Conservation (phyloP, 1,140 invertebrate species). For the Pogonognathellus flavescens region DNA sequence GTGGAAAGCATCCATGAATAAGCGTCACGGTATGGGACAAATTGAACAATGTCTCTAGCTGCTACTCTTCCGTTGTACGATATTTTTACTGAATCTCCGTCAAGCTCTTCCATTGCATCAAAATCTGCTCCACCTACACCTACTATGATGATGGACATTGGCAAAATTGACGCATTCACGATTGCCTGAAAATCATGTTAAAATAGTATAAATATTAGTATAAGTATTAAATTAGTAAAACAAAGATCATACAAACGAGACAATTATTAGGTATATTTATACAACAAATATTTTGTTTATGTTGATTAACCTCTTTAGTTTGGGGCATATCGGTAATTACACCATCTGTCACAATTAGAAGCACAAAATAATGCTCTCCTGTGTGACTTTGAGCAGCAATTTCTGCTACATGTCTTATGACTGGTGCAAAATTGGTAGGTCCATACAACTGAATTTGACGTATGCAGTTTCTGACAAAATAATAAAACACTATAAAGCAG, state of each 20-base stretch:
- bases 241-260: too few species aligned
- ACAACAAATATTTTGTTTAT: too few species aligned
- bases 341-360: slow-evolving; percentile 80
- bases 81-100: slow-evolving; percentile 75
- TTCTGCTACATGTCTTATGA: slow-evolving; percentile 75
- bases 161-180: slow-evolving; percentile 73
- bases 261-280: too few species aligned
- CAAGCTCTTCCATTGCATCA: slow-evolving; percentile 74
- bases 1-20: slow-evolving; percentile 63
- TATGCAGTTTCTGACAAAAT: slow-evolving; percentile 68
- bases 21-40: slow-evolving; percentile 64
- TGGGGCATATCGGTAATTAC: slow-evolving; percentile 78
- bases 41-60: slow-evolving; percentile 68
- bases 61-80: slow-evolving; percentile 71
- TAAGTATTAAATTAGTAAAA: too few species aligned
- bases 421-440: slow-evolving; percentile 78
- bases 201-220: too few species aligned
- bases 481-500: too few species aligned
- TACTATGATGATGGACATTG: slow-evolving; percentile 77
- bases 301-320: slow-evolving; percentile 76
- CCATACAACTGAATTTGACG: slow-evolving; percentile 73
- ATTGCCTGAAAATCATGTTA: slow-evolving; percentile 70
- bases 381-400: slow-evolving; percentile 71
- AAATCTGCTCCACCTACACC: slow-evolving; percentile 76
- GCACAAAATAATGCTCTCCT: slow-evolving; percentile 76